phyloP scores from a whole-genome alignment of 2,113 vertebrate species.

The Sclerurus mexicanus region DNA sequence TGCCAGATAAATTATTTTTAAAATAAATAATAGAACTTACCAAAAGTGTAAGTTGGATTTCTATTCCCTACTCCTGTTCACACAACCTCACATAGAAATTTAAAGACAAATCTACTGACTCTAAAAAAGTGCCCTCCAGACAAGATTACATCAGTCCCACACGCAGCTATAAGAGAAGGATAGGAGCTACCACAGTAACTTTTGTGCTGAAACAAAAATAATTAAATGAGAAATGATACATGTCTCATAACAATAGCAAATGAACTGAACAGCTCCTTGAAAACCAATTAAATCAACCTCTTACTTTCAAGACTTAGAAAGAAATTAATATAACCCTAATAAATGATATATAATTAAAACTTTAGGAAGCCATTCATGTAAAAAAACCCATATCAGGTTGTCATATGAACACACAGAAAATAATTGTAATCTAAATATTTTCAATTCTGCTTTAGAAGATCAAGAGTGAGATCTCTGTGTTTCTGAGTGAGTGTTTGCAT shows the following conservation, averaged over 20 bases:
- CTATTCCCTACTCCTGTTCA: neutral
- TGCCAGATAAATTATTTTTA: neutral
- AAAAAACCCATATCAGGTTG: conserved; percentile 59
- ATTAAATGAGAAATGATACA: conserved; percentile 13
- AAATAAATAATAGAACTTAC: neutral
- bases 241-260: conserved; percentile 39
- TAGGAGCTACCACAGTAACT: neutral
- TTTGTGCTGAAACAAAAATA: conserved; percentile 59
- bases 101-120: neutral
- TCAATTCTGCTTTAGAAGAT: conserved; percentile 51
- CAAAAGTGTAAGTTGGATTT: neutral
- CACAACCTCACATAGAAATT: neutral
- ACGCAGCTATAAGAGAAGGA: neutral
- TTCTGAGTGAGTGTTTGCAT: conserved; percentile 60
- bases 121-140: neutral
- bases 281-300: conserved; percentile 60
- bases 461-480: conserved; percentile 60
- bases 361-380: conserved; percentile 64
- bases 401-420: conserved; percentile 68
- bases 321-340: conserved; percentile 56
- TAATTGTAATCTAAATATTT: conserved; percentile 70
- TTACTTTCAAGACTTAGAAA: conserved; percentile 64
- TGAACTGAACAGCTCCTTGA: conserved; percentile 53
- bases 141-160: neutral
- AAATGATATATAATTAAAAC: conserved; percentile 69